Base-by-base conservation (phyloP, 2,888 invertebrate genomes). In the Sialis lutaria region DNA sequence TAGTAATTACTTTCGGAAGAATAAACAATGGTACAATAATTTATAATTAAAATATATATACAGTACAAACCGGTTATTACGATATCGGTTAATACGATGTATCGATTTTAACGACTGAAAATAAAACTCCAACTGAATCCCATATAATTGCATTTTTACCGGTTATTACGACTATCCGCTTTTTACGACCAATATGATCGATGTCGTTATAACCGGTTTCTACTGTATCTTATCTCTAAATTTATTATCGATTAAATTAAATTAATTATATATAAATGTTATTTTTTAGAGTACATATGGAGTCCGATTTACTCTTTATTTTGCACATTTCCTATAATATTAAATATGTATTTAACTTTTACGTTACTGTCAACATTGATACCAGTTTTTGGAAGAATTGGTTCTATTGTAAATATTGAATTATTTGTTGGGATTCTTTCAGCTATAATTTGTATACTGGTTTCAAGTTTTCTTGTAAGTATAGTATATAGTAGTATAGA, bases 381-480 rank as follows among this genome's bases (percentile, higher is more conserved):
- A 44, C 69, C 70, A 34, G 63, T 69, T 12, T 60, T 64, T 47
- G 70, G 68, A 9, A 56, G 69, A 50, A 60, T 67, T 7, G 69
- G 69, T 13, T 63, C 64, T 5, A 55, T 59, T 34, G 64, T 62
- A 52, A 69, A 69, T 56, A 64, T 68, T 1, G 70, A 70, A 51
- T 51, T 67, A n/a, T 57, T 66, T 46, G 62, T 70, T 45, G 67
- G 65, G 10, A 52, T 64, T 12, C 54, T 67, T 41, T 58, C 62
- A 33, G 55, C 60, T 30, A 52, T 63, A 1, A 55, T 67, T 35
- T 64, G 67, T 1, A 57, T 69, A 47, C 57, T 66, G 40, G 59
- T 62, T 3, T 59, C 60, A 6, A 64, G 64, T 33, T 63, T 61
- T 49, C 60, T 64, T 45, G 66, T 65, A 57, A 58, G 59, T 57